phyloP scores from a whole-genome alignment of 2,113 vertebrate species.

The Paradoxurus hermaphroditus region DNA sequence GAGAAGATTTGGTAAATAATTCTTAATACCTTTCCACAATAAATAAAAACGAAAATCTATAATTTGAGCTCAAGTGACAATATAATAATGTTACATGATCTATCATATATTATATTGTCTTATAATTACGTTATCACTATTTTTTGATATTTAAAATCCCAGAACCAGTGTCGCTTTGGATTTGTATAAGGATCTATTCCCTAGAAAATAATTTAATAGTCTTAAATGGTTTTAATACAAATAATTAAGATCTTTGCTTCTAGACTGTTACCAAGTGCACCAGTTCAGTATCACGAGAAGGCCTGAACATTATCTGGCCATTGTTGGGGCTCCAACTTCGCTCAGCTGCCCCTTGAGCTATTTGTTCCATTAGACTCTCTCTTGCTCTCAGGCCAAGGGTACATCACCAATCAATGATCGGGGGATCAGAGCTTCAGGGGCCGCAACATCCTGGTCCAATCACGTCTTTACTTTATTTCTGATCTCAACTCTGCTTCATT shows the following conservation, averaged over 20 bases:
- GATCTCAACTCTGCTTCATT: background rate
- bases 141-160: background rate
- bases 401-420: background rate
- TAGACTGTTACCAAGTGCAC: background rate
- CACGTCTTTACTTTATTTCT: background rate
- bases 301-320: fast-evolving
- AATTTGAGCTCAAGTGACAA: background rate
- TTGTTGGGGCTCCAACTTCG: background rate
- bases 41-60: background rate
- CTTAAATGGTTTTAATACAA: background rate
- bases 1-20: background rate
- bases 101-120: too few relatives aligned
- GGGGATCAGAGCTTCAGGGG: too few relatives aligned
- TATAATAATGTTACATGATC: too few relatives aligned
- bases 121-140: too few relatives aligned
- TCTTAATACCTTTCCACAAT: background rate
- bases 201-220: background rate
- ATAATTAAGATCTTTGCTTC: background rate
- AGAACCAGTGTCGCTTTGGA: background rate
- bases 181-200: background rate
- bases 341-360: background rate
- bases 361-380: background rate
- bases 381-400: background rate
- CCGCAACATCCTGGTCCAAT: background rate
- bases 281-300: background rate